Percentiles rank a stretch among this genome's conserved stretches.
Evolutionary conservation across 2,113 vertebrate genomes (phyloP).

Genomic region (Megaceryle maxima): DNA sequence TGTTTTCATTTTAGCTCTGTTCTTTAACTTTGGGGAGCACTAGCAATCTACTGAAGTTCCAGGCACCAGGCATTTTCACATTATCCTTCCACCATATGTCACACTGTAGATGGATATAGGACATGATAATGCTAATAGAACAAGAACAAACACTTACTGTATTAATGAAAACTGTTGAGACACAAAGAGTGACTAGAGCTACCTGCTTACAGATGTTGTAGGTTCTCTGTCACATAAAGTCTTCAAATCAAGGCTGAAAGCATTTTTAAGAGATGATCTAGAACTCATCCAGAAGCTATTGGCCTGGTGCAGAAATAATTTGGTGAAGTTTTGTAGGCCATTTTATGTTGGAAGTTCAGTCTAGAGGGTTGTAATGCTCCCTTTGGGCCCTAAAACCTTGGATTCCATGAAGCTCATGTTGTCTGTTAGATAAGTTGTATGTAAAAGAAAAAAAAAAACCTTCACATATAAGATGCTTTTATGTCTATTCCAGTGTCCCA

Average conservation of each 20-base stretch:
- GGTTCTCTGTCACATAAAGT: neutral
- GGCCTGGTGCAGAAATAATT: neutral
- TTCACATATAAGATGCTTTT: neutral
- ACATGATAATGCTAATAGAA: neutral
- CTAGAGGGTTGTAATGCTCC: neutral
- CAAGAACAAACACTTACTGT: neutral
- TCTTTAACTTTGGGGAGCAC: neutral
- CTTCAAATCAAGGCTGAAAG: constrained; percentile 1
- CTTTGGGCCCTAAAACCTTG: neutral
- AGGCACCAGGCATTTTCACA: neutral
- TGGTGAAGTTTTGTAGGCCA: neutral
- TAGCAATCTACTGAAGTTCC: neutral
- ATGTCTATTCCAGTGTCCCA: neutral
- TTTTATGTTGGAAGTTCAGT: neutral
- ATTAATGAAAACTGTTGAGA: constrained; percentile 22
- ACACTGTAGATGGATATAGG: neutral
- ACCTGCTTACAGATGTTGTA: neutral
- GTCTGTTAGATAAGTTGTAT: neutral
- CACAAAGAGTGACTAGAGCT: neutral
- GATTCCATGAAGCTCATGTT: neutral
- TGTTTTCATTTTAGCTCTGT: neutral
- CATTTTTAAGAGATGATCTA: neutral
- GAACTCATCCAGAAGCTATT: neutral
- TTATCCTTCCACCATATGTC: neutral
- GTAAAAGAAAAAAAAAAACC: neutral